Evolutionary conservation across 2,113 vertebrate species (phyloP), one percentile per base, ranked within the genome.

Genomic region (Strigops habroptila): DNA sequence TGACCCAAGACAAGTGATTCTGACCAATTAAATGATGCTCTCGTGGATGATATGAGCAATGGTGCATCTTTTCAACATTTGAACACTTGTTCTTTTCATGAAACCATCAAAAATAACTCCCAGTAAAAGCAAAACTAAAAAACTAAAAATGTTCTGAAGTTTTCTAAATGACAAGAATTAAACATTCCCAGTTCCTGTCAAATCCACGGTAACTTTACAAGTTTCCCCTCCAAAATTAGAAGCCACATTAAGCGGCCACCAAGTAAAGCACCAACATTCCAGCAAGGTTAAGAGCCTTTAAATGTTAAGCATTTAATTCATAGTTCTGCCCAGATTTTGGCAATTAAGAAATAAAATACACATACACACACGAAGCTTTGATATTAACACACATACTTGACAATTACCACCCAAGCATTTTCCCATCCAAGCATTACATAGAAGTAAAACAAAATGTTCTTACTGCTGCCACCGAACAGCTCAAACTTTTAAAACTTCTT

Each of bases 401-500:
- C n/a, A 75, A 76, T 81, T 92, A 91, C 91, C 82, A 84, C 10
- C 77, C 86, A 88, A 92, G 49, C 25, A 55, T 35, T 78, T 90
- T 86, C 77, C 57, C 52, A 76, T 44, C 74, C 44, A 76, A 75
- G 67, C 48, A 31, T 35, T 35, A 48, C 7, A 6, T 17, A 87
- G 81, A 96, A 81, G 48, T 28, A 43, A 69, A 82, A 13, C 44
- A 67, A 95, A 95, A 91, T 2, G 8, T 76, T 85, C 71, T 80
- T 67, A 81, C 57, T 78, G 89, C 75, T 93, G 91, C 79, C 73
- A 91, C 82, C 5, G 35, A 80, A 90, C 75, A 96, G 94, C 64
- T 95, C 86, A 73, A 95, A 96, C 96, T 96, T 97, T 97, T 96
- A 97, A 97, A 97, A 95, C 91, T 89, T 88, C 94, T 86, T 95